Evolutionary conservation across 2,113 vertebrate species (phyloP), one percentile per base, ranked within the genome.

Genomic region (Rhea pennata): DNA sequence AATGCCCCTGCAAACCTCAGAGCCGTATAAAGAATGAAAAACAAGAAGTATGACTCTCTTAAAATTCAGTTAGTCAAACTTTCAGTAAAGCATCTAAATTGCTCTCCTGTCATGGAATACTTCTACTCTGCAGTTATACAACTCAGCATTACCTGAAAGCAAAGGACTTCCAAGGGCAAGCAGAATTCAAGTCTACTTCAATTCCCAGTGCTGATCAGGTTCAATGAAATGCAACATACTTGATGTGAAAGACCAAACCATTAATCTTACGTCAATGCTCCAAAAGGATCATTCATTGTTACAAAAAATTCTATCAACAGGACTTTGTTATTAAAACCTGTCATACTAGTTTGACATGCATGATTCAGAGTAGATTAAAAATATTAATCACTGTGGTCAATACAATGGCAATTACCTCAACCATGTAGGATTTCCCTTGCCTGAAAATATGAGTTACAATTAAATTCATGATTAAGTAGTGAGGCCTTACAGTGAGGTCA

Each of bases 401-500:
- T 72, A 81, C 31, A 92, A 72, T 0, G 71, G 54, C 85, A 93
- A 92, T 90, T 96, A 88, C 54, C 39, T 84, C 88, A 93, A 75
- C 40, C 76, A 83, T 24, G 53, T n/a, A 96, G 80, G 50, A 73
- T 31, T 85, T 69, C 21, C 22, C 77, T 69, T 73, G 71, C 22
- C 70, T 92, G 84, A 95, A 96, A 93, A 87, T 59, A 78, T 40
- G 33, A 84, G 48, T 58, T 53, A 24, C 59, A 82, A 94, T 92
- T 92, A 85, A 75, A 91, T 53, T 79, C 0, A 26, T 16, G 5
- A 72, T 66, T 65, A 76, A 79, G 64, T 48, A 89, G 36, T 13
- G 5, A 89, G 74, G 72, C 12, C 19, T 84, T 86, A 88, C 0
- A 3, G n/a, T 31, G 65, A 86, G 46, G 76, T 58, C n/a, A 84